Conservation (phyloP, 2,888 invertebrate genomes). For the Tetranychus piercei region DNA sequence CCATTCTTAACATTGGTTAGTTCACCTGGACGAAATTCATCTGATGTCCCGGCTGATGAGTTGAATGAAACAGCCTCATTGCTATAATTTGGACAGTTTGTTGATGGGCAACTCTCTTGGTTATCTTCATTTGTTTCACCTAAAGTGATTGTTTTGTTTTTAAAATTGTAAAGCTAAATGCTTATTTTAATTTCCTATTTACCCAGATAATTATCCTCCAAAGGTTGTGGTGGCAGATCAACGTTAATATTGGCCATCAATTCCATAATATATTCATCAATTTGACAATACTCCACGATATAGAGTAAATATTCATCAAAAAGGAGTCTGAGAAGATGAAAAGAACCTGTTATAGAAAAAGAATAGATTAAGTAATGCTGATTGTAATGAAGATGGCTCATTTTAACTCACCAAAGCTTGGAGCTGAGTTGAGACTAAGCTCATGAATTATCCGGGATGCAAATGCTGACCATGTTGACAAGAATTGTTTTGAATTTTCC, state of each 20-base stretch:
- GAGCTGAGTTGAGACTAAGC: slow-evolving; percentile 36
- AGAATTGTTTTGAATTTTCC: slow-evolving; percentile 31
- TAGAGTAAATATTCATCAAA: slow-evolving; percentile 37
- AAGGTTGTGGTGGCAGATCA: slow-evolving; percentile 28
- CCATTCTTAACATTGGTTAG: too few species aligned
- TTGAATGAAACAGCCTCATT: background rate
- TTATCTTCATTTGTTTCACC: background rate
- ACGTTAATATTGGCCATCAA: slow-evolving; percentile 31
- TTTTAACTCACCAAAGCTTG: slow-evolving; percentile 35
- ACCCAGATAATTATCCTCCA: slow-evolving; percentile 5
- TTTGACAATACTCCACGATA: slow-evolving; percentile 35
- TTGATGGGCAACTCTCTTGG: background rate
- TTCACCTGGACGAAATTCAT: too few species aligned
- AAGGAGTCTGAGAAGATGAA: slow-evolving; percentile 36
- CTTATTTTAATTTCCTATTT: background rate
- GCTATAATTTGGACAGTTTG: background rate
- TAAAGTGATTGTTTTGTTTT: background rate
- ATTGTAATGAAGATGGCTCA: background rate
- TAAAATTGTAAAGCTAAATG: background rate
- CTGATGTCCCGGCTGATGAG: background rate
- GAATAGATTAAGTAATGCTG: slow-evolving; percentile 2
- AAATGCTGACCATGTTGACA: slow-evolving; percentile 36
- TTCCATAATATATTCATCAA: slow-evolving; percentile 33
- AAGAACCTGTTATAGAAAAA: slow-evolving; percentile 32
- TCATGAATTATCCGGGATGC: slow-evolving; percentile 36